Evolutionary conservation across 2,888 invertebrate genomes (phyloP), one percentile per base, ranked within the genome.

Genomic region (Lymantria monacha): DNA sequence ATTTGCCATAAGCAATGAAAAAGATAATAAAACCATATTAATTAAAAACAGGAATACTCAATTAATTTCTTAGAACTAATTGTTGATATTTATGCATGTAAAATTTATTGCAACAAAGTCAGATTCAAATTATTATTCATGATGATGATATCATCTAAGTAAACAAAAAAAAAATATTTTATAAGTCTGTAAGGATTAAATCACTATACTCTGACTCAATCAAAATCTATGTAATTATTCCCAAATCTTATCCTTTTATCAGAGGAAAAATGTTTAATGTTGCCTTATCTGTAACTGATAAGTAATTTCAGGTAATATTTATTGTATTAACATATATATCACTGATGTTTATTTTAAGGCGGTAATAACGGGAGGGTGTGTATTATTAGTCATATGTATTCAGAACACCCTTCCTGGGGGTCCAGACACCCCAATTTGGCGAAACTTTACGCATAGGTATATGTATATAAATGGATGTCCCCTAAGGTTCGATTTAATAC

Each of bases 371-470:
- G 43, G 56, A 56, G 63, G 53, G 55, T 59, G 54, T 48, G 48
- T 68, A 57, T 62, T 62, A 68, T 68, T 69, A 70, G 61, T 62
- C 66, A 61, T 70, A 53, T 48, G 51, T 41, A 66, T 59, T 60
- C 55, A 64, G 62, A 57, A 48, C 57, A 58, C 69, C 75, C 80
- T 80, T 69, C 57, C 66, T 53, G 69, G 77, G 74, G 72, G 75
- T 73, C 70, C 58, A 41, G 47, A 69, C 77, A 79, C 83, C 86
- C 84, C 63, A 73, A 53, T 83, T 77, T 74, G 57, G 57, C 66
- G 79, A 79, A 81, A 67, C 60, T 63, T 63, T 65, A 69, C 68
- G 57, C 65, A 66, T 64, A 55, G 57, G 49, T 33, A 33, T 10
- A 9, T 33, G 5, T 22, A 22, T 22, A n/a, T n/a, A n/a, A n/a